Percentiles rank a stretch among this genome's conserved stretches.
phyloP scores from a whole-genome alignment of 2,797 vertebrate species.

The Ctenochaetus hawaiiensis region DNA sequence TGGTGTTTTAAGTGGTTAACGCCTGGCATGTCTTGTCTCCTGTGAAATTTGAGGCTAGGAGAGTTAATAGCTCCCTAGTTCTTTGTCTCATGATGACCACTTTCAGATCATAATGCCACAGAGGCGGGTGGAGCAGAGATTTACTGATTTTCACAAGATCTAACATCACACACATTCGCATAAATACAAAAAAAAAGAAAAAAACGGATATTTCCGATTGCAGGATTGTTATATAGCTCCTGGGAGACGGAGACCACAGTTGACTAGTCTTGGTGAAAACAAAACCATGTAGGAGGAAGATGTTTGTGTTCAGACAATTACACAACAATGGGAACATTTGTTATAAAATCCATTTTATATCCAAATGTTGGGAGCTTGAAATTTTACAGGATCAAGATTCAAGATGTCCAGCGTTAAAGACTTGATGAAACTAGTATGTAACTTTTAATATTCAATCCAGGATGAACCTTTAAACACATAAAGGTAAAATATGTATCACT shows the following conservation, averaged over 20 bases:
- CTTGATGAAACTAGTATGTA: neutral
- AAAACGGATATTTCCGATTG: neutral
- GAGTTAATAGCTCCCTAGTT: slow-evolving; percentile 52
- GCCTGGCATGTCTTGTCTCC: slow-evolving; percentile 39
- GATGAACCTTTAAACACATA: neutral
- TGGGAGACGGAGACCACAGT: neutral
- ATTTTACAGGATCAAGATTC: neutral
- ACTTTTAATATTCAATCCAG: neutral
- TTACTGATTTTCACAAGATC: slow-evolving; percentile 19
- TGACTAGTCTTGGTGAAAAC: slow-evolving; percentile 5
- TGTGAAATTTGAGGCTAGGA: slow-evolving; percentile 52
- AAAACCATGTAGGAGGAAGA: neutral
- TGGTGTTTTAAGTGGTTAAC: slow-evolving; percentile 33
- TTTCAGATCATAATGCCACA: slow-evolving; percentile 59
- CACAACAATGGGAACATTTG: slow-evolving; percentile 9
- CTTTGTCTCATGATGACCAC: slow-evolving; percentile 67
- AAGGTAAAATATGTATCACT: neutral
- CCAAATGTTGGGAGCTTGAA: neutral
- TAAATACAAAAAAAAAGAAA: too few species aligned
- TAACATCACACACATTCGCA: neutral
- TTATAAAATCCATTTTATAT: slow-evolving; percentile 11
- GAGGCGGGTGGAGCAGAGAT: slow-evolving; percentile 44
- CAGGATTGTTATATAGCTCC: neutral
- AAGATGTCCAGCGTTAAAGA: neutral
- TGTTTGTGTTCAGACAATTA: slow-evolving; percentile 2